Percentiles rank a stretch among this genome's conserved stretches.
phyloP scores from a whole-genome alignment of 64 coral and sea anemone species.

The Montipora sp. region DNA sequence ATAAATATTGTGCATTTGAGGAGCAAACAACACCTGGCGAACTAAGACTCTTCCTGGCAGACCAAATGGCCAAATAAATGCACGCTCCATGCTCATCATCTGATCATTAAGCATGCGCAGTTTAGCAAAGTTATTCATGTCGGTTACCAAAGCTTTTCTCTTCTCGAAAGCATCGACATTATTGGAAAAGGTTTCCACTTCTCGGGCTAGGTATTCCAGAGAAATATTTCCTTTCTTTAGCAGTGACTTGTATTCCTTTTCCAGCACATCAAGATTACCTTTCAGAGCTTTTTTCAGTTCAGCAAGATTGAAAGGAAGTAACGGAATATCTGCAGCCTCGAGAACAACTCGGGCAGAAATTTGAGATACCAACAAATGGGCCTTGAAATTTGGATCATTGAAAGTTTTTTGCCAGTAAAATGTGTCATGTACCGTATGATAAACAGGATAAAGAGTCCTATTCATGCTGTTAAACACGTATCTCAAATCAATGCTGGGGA shows the following conservation, averaged over 20 bases:
- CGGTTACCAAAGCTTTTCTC: slow-evolving; percentile 10
- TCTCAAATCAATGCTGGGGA: slow-evolving; percentile 75
- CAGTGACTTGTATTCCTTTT: slow-evolving; percentile 42
- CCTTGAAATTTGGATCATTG: slow-evolving; percentile 83
- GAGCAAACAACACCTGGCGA: slow-evolving; percentile 85
- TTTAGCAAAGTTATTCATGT: slow-evolving; percentile 58
- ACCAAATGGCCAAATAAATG: slow-evolving; percentile 80
- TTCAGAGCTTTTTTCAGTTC: slow-evolving; percentile 53
- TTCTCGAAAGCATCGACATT: slow-evolving; percentile 61
- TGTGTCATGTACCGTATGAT: slow-evolving; percentile 92
- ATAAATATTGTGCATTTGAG: slow-evolving; percentile 72
- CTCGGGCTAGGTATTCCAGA: slow-evolving; percentile 53
- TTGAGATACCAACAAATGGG: slow-evolving; percentile 75
- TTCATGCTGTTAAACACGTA: slow-evolving; percentile 66
- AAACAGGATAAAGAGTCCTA: slow-evolving; percentile 70
- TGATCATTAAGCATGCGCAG: slow-evolving; percentile 83
- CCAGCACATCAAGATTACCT: slow-evolving; percentile 33
- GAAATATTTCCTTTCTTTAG: slow-evolving; percentile 74
- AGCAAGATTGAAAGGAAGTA: slow-evolving; percentile 76
- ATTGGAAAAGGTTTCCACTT: slow-evolving; percentile 53
- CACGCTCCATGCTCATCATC: slow-evolving; percentile 81
- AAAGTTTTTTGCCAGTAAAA: slow-evolving; percentile 92
- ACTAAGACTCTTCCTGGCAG: slow-evolving; percentile 63
- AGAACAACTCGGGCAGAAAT: slow-evolving; percentile 65
- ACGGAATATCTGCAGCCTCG: slow-evolving; percentile 53